phyloP scores from a whole-genome alignment of 2,797 vertebrate species.

The Leucoraja ocellata region DNA sequence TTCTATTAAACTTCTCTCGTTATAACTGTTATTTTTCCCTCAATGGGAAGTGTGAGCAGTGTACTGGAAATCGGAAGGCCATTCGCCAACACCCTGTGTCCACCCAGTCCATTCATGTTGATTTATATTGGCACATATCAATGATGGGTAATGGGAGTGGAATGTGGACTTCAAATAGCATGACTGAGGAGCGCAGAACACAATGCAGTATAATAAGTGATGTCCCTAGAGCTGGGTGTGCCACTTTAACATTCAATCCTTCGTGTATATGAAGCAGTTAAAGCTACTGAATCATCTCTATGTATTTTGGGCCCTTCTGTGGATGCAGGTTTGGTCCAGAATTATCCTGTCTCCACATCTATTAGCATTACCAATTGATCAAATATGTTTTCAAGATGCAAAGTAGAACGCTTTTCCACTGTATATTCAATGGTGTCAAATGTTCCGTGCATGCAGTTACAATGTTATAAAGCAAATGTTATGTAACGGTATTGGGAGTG shows the following conservation, averaged over 20 bases:
- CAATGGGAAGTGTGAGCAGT: not conserved
- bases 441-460: not conserved
- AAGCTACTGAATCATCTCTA: not conserved
- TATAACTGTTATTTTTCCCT: not conserved
- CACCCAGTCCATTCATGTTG: constrained; percentile 24
- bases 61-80: not conserved
- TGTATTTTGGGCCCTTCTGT: not conserved
- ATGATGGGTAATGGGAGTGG: constrained; percentile 27
- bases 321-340: not conserved
- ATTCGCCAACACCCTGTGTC: not conserved
- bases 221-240: constrained; percentile 19
- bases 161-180: not conserved
- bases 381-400: not conserved
- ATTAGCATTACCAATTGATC: not conserved
- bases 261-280: not conserved
- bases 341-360: not conserved
- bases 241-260: not conserved
- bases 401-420: not conserved
- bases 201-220: not conserved
- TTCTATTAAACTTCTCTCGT: not conserved
- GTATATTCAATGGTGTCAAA: not conserved
- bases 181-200: not conserved
- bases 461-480: not conserved
- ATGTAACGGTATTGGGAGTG: not conserved
- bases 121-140: constrained; percentile 15